Conservation (phyloP, 1,140 invertebrate genomes). For the Papilio polytes region DNA sequence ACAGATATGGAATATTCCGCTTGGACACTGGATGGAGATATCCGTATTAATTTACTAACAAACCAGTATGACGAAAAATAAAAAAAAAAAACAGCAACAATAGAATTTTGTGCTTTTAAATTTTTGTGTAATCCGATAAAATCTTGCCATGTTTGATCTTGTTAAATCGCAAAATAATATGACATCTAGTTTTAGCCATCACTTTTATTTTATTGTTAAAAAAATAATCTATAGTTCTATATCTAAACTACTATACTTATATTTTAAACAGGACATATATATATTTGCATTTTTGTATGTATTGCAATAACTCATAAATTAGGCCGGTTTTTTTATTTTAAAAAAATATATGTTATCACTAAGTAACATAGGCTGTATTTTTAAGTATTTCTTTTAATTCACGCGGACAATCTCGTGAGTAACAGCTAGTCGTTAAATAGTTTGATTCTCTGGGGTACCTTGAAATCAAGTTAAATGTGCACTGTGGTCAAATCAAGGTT, state of each 20-base stretch:
- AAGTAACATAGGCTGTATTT: no score
- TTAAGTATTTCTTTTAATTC: no score
- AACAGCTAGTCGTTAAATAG: background rate
- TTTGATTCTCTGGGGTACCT: background rate
- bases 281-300: no score
- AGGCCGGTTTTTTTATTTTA: no score
- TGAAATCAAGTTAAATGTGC: background rate
- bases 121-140: background rate
- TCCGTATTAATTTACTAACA: slow-evolving; percentile 50
- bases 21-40: slow-evolving; percentile 54
- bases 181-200: background rate
- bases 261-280: no score
- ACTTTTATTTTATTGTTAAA: no score
- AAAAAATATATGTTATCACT: no score
- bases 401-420: no score
- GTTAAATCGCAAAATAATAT: background rate
- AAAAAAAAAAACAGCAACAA: background rate
- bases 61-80: background rate
- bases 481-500: background rate
- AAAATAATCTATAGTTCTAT: no score
- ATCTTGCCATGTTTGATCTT: background rate
- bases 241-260: no score
- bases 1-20: slow-evolving; percentile 56
- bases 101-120: background rate
- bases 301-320: no score